Percentiles rank a stretch among this genome's conserved stretches.
Evolutionary conservation across 2,797 vertebrate species (phyloP).

Genomic region (Australoheros facetus): DNA sequence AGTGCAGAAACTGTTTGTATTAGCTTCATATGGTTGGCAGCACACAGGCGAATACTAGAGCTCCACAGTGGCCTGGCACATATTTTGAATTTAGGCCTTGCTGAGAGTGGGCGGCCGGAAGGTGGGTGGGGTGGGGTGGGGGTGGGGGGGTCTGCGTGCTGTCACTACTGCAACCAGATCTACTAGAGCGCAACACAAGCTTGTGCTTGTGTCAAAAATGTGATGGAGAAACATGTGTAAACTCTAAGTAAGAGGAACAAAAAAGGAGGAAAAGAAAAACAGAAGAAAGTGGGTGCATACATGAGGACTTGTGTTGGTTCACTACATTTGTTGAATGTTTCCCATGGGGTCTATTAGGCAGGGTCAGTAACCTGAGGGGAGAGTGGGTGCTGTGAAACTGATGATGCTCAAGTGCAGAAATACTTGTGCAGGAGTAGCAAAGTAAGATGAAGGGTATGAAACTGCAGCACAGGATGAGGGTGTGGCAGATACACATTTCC

Average conservation of each 20-base stretch:
- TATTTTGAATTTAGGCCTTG: slow-evolving; percentile 48
- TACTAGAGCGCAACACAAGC: slow-evolving; percentile 13
- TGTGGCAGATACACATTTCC: neutral
- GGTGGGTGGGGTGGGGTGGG: neutral
- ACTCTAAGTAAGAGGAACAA: neutral
- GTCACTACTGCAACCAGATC: slow-evolving; percentile 34
- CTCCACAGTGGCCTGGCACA: slow-evolving; percentile 31
- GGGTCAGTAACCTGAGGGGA: neutral
- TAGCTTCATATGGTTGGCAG: slow-evolving; percentile 51
- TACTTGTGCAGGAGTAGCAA: neutral
- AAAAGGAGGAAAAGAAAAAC: neutral
- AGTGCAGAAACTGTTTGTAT: slow-evolving; percentile 31
- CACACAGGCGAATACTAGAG: slow-evolving; percentile 17
- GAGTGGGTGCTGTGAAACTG: neutral
- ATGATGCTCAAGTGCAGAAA: neutral
- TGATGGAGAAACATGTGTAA: neutral
- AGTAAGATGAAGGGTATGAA: neutral
- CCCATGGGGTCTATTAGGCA: neutral
- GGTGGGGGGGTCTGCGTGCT: neutral
- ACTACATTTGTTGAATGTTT: neutral
- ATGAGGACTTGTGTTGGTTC: neutral
- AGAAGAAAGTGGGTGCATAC: neutral
- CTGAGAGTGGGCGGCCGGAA: slow-evolving; percentile 10
- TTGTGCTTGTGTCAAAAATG: neutral
- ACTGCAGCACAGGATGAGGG: neutral